These are phyloP conservation scores for Egretta garzetta DNA, from an alignment of 2,113 vertebrate genomes.

Conservation along the genomic window DNA sequence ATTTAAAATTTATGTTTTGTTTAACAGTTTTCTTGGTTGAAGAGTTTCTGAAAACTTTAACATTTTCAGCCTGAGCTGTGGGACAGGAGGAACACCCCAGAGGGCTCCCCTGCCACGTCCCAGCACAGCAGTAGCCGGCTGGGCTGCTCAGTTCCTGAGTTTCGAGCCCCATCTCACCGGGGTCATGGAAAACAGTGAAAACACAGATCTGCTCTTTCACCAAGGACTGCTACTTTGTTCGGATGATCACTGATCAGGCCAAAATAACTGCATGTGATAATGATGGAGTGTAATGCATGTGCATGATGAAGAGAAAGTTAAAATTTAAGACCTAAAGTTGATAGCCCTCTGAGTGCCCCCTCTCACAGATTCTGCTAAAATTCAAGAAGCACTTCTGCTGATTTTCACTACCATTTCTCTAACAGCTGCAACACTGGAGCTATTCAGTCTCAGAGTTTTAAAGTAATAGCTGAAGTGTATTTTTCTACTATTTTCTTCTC, in stretches of 20 bases:
- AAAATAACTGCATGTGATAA: not conserved
- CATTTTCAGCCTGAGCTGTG: not conserved
- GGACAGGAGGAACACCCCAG: not conserved
- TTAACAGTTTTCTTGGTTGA: not conserved
- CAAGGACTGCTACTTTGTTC: not conserved
- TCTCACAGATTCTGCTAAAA: not conserved
- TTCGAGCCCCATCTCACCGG: accelerated
- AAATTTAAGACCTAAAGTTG: not conserved
- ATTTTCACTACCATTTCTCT: not conserved
- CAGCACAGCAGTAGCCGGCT: not conserved
- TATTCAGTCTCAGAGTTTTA: not conserved
- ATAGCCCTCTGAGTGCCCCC: not conserved
- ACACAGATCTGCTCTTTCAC: not conserved
- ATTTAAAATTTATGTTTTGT: not conserved
- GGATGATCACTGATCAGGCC: not conserved
- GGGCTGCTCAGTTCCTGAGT: not conserved
- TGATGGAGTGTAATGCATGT: not conserved
- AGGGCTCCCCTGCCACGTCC: not conserved
- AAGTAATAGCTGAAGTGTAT: not conserved
- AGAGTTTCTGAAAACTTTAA: not conserved
- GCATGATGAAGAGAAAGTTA: not conserved
- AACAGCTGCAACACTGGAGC: not conserved
- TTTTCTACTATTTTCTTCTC: constrained; percentile 27
- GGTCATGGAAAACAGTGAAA: not conserved
- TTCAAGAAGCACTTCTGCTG: not conserved